These are phyloP conservation scores for Cephus pygmeus DNA, from an alignment of 2,888 invertebrate species.

Conservation along the genomic window DNA sequence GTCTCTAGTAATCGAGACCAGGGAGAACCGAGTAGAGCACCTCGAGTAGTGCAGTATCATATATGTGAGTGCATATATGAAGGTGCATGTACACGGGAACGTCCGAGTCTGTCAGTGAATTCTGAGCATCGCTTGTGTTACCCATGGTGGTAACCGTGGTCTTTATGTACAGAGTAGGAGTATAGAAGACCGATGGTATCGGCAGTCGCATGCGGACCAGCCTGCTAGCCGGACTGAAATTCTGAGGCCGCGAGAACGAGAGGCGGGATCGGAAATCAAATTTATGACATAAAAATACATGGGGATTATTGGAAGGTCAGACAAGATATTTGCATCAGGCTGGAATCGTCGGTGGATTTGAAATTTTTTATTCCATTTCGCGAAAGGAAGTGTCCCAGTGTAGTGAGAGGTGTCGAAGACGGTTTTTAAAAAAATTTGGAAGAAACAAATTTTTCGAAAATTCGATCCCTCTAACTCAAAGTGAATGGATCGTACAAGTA, in stretches of 20 bases:
- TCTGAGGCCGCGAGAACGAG: constrained; percentile 9
- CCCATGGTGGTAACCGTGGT: neutral
- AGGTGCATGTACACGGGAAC: neutral
- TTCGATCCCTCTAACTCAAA: neutral
- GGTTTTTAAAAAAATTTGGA: neutral
- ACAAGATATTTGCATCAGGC: neutral
- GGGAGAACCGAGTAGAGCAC: neutral
- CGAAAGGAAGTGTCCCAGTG: neutral
- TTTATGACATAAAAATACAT: neutral
- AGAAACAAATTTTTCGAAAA: neutral
- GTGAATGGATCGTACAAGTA: neutral
- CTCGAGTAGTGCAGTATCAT: neutral
- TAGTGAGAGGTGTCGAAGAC: neutral
- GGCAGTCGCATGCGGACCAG: constrained; percentile 54
- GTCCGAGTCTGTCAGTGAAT: neutral
- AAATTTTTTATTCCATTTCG: neutral
- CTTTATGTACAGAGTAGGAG: constrained; percentile 15
- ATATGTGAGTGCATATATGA: neutral
- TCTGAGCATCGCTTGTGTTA: neutral
- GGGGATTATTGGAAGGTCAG: neutral
- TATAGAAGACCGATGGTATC: constrained; percentile 26
- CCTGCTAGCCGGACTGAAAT: constrained; percentile 38
- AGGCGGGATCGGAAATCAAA: neutral
- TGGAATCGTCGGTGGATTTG: neutral
- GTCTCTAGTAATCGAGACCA: neutral